Conservation (phyloP, 2,113 vertebrate genomes). For the Archilochus colubris region DNA sequence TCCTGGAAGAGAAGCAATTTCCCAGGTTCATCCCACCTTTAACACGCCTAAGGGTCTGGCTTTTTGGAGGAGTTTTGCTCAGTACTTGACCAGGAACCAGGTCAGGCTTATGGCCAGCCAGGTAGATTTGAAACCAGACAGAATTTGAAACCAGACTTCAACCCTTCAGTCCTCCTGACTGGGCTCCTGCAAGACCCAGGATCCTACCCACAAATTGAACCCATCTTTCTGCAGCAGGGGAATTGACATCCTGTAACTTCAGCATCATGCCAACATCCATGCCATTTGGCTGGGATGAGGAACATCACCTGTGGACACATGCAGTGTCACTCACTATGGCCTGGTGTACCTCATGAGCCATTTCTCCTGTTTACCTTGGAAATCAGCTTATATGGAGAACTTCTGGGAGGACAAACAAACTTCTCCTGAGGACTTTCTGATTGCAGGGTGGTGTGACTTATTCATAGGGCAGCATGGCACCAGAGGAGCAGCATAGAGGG, state of each 20-base stretch:
- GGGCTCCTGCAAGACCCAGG: not conserved
- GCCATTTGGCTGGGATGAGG: not conserved
- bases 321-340: accelerated
- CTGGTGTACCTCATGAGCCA: accelerated
- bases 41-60: too few relatives aligned
- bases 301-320: accelerated
- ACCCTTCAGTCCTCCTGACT: accelerated
- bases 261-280: accelerated
- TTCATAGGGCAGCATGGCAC: too few relatives aligned
- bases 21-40: not conserved
- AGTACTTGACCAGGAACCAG: not conserved
- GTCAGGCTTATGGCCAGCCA: accelerated
- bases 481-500: not conserved
- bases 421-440: not conserved
- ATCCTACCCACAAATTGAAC: not conserved
- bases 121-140: accelerated
- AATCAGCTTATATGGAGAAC: not conserved
- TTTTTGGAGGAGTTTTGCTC: not conserved
- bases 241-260: accelerated
- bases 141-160: not conserved
- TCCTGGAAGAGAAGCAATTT: not conserved
- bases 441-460: not conserved
- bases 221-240: accelerated
- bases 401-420: accelerated
- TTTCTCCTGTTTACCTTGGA: not conserved